These are phyloP conservation scores for Eurystomus gularis DNA, from an alignment of 2,113 vertebrate species.

Conservation along the genomic window DNA sequence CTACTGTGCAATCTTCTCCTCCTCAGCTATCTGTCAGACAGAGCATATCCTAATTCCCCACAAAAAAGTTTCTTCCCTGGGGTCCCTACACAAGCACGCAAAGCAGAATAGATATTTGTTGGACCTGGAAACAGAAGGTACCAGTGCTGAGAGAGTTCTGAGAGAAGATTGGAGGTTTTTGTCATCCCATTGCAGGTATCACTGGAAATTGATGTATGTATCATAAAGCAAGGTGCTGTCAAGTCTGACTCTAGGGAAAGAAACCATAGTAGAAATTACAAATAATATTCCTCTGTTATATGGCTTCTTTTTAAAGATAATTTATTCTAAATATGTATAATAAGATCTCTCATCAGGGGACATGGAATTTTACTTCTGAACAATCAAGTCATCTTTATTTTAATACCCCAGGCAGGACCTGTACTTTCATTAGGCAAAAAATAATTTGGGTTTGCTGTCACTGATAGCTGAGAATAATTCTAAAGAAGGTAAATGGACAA, in stretches of 20 bases:
- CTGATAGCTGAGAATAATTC: not conserved
- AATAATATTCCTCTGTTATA: not conserved
- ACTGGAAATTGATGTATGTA: not conserved
- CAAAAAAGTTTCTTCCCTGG: not conserved
- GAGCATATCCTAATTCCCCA: fast-evolving
- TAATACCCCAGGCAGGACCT: not conserved
- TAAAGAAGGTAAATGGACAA: not conserved
- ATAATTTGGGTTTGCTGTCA: not conserved
- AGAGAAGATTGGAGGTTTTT: not conserved
- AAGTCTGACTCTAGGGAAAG: not conserved
- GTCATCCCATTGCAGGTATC: not conserved
- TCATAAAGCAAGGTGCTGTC: not conserved
- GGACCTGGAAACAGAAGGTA: not conserved
- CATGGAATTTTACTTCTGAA: not conserved
- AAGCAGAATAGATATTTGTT: not conserved
- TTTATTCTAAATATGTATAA: not conserved
- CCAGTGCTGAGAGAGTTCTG: not conserved
- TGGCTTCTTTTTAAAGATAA: not conserved
- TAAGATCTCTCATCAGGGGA: not conserved
- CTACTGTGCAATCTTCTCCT: not conserved
- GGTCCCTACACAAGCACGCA: not conserved
- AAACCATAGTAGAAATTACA: not conserved
- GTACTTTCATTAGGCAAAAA: conserved; percentile 1
- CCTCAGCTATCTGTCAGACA: not conserved
- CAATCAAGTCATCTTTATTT: not conserved